Base-by-base conservation (phyloP, 2,888 invertebrate genomes). In the Troilus luridus region DNA sequence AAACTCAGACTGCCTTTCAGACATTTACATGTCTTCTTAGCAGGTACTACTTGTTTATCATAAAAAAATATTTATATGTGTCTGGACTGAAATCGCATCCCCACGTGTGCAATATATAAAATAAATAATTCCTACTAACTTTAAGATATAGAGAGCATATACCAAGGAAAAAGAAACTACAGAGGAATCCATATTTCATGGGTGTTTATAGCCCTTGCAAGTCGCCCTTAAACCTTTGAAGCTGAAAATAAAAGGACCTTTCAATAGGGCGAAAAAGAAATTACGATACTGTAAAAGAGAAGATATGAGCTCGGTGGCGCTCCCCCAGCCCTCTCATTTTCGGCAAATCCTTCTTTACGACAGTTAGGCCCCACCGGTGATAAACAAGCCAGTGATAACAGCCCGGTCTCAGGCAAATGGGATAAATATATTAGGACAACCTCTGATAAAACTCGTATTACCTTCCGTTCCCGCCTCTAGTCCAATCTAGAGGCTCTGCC, bases 271-370 rank as follows among this genome's bases (percentile, higher is more conserved):
- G 64, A 41, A 89, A 64, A 89, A 89, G 88, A 62, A 89, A 89
- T 89, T 89, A 89, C 88, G 88, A 89, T 89, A 62, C 88, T 64
- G 88, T 89, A 89, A 89, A 89, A 64, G 88, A 89, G 88, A 62
- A 89, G 88, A 64, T 64, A 89, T 89, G 88, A 64, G 62, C 56
- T n/a, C 8, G 19, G 11, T 24, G 17, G 62, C 64, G 7, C 64
- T 64, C 27, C 58, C 58, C 58, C 54, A 9, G 19, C 54, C 54
- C 81, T 81, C 64, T 64, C 88, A 89, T 89, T 64, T 88, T 64
- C 62, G 88, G 88, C 62, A 62, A 62, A 89, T 89, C 88, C 88
- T 89, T 89, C 88, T 89, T 89, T 89, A 89, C 88, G 88, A 62
- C 88, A 60, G 41, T 81, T 41, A 81, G 81, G 81, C 64, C 54